Evolutionary conservation across 92 coral and sea anemone genomes (phyloP).

Genomic region (Epizoanthus fatuus): DNA sequence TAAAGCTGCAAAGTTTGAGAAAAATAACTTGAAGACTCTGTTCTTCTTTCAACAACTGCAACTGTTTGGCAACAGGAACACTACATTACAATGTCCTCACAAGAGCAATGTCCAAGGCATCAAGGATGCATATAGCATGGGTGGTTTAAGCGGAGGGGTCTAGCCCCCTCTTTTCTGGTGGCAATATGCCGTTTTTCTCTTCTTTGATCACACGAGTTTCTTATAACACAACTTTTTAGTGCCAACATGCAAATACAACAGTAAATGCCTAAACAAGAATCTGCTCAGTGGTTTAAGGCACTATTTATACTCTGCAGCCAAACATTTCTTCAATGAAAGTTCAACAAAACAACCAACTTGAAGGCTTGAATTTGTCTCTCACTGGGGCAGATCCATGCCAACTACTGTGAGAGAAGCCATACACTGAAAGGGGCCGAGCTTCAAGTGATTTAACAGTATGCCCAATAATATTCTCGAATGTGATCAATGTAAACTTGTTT

Average conservation of each 20-base stretch:
- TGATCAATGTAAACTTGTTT: constrained; percentile 21
- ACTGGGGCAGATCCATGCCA: constrained; percentile 25
- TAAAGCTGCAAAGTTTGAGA: not conserved
- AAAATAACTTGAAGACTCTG: constrained; percentile 1
- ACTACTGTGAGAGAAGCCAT: constrained; percentile 10
- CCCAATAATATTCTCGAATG: constrained; percentile 21
- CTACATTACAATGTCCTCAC: constrained; percentile 31
- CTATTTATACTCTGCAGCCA: constrained; percentile 8
- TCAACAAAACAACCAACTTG: constrained; percentile 51
- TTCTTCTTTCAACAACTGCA: constrained; percentile 18
- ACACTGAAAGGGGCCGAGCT: constrained; percentile 26
- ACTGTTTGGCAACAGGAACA: constrained; percentile 23
- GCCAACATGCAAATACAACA: constrained; percentile 2
- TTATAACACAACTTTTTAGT: constrained; percentile 19
- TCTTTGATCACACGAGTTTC: constrained; percentile 19
- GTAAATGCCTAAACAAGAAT: too few relatives aligned
- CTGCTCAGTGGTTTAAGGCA: constrained; percentile 8
- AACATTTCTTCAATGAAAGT: constrained; percentile 38
- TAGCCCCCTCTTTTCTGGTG: constrained; percentile 6
- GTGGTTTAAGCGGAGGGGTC: constrained; percentile 8
- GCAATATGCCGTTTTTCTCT: constrained; percentile 19
- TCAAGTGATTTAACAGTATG: constrained; percentile 19
- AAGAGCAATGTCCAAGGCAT: constrained; percentile 17
- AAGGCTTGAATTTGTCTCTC: constrained; percentile 13
- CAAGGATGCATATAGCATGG: constrained; percentile 6